Percentiles rank a stretch among this genome's conserved stretches.
These are phyloP conservation scores for Enteromius anoplus DNA, from an alignment of 2,797 vertebrate genomes.

Conservation along the genomic window DNA sequence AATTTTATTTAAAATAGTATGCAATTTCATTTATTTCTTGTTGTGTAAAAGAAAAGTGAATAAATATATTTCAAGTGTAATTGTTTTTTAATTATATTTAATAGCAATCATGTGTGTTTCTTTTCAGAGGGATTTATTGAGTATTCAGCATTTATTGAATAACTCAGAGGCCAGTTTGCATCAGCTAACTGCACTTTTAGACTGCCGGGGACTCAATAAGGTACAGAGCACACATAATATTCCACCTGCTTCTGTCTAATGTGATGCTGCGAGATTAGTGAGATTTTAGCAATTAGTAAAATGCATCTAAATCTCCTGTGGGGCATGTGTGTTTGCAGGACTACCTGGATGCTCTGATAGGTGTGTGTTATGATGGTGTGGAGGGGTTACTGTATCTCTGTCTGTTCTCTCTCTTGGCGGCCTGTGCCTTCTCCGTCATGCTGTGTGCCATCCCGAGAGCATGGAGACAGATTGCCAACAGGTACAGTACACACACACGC, in stretches of 20 bases:
- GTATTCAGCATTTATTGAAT: constrained; percentile 89
- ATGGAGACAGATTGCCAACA: constrained; percentile 83
- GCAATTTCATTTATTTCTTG: background rate
- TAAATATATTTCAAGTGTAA: background rate
- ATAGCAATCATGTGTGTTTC: constrained; percentile 25
- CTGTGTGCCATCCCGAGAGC: constrained; percentile 85
- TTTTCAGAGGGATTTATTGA: constrained; percentile 86
- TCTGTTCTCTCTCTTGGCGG: constrained; percentile 90
- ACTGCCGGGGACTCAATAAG: constrained; percentile 97
- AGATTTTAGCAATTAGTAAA: constrained; percentile 19
- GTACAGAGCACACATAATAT: constrained; percentile 65
- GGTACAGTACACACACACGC: constrained; percentile 70
- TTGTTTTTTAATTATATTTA: background rate
- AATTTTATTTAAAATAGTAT: background rate
- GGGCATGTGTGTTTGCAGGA: constrained; percentile 77
- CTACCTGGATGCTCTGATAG: constrained; percentile 91
- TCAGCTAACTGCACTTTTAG: constrained; percentile 93
- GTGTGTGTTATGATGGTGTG: constrained; percentile 92
- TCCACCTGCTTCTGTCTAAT: constrained; percentile 14
- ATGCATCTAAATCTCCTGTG: constrained; percentile 25
- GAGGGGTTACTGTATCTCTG: constrained; percentile 92
- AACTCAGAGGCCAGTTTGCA: constrained; percentile 89
- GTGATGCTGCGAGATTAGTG: background rate
- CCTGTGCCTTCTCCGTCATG: constrained; percentile 87
- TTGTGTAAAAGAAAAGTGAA: background rate